These are phyloP conservation scores for Aspiorhynchus laticeps DNA, from an alignment of 2,113 vertebrate genomes.

Conservation along the genomic window DNA sequence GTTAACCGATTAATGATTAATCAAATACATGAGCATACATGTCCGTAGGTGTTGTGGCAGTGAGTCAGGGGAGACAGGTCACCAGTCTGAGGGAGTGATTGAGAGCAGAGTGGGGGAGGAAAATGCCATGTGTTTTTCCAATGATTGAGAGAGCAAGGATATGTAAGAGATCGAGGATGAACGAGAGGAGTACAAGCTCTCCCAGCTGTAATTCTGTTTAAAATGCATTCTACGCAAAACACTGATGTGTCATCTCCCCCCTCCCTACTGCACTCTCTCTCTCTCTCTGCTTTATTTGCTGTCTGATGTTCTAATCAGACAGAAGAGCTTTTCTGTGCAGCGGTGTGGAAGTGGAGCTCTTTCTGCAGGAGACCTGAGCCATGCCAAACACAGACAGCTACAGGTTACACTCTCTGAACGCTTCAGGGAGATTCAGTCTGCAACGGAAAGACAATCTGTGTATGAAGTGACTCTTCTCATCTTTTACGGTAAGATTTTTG, in stretches of 20 bases:
- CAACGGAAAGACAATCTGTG: neutral
- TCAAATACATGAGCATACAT: neutral
- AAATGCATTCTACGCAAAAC: slow-evolving; percentile 20
- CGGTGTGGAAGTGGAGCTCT: neutral
- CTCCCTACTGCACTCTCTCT: slow-evolving; percentile 9
- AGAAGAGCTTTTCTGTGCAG: slow-evolving; percentile 16
- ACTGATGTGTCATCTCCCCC: neutral
- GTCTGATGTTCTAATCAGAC: slow-evolving; percentile 31
- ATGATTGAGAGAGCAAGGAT: neutral
- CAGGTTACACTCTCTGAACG: neutral
- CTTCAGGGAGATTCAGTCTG: neutral
- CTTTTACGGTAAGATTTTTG: slow-evolving; percentile 22
- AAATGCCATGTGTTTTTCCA: neutral
- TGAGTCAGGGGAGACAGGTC: slow-evolving; percentile 7
- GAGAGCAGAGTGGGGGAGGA: neutral
- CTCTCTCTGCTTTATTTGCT: slow-evolving; percentile 30
- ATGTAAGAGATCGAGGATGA: neutral
- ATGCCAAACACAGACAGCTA: slow-evolving; percentile 32
- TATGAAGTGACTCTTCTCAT: neutral
- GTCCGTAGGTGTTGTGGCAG: slow-evolving; percentile 4
- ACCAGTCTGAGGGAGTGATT: neutral
- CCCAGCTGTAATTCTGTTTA: slow-evolving; percentile 32
- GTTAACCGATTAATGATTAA: neutral
- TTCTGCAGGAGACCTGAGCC: neutral
- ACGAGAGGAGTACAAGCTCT: neutral